Evolutionary conservation across 2,797 vertebrate genomes (phyloP).

Genomic region (Craterocephalus amniculus): DNA sequence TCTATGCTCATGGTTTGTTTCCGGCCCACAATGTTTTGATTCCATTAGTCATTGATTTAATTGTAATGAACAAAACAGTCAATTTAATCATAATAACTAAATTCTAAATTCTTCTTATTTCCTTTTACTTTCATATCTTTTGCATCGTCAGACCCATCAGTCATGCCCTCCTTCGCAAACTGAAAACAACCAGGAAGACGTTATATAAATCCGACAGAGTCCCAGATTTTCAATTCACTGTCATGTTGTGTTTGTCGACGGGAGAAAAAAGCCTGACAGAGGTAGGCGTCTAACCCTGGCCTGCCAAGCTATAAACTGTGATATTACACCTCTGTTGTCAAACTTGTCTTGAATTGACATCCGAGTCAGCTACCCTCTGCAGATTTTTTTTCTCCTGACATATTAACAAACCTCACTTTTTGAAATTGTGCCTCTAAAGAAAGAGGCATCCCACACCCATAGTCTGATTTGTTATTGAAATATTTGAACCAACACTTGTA

Average conservation of each 20-base stretch:
- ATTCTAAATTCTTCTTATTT: no score
- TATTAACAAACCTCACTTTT: neutral
- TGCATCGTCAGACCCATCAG: slow-evolving; percentile 17
- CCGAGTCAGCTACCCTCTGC: slow-evolving; percentile 6
- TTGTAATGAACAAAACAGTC: slow-evolving; percentile 13
- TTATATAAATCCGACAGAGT: slow-evolving; percentile 54
- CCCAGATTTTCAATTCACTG: slow-evolving; percentile 44
- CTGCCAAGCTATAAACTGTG: slow-evolving; percentile 22
- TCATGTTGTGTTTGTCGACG: slow-evolving; percentile 50
- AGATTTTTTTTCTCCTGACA: neutral
- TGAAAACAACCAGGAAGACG: slow-evolving; percentile 40
- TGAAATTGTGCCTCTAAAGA: neutral
- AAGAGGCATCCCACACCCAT: neutral
- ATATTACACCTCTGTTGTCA: slow-evolving; percentile 46
- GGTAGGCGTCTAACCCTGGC: slow-evolving; percentile 35
- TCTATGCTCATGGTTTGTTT: neutral
- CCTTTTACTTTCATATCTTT: slow-evolving; percentile 36
- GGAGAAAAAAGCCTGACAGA: slow-evolving; percentile 44
- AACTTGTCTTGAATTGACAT: slow-evolving; percentile 18
- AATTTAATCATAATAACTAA: slow-evolving; percentile 22
- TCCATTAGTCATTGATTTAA: neutral
- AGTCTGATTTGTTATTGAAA: neutral
- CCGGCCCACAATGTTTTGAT: neutral
- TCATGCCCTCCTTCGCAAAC: slow-evolving; percentile 26
- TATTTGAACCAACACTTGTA: neutral